Base-by-base conservation (phyloP, 92 coral and sea anemone species). In the Parazoanthus atlanticus region DNA sequence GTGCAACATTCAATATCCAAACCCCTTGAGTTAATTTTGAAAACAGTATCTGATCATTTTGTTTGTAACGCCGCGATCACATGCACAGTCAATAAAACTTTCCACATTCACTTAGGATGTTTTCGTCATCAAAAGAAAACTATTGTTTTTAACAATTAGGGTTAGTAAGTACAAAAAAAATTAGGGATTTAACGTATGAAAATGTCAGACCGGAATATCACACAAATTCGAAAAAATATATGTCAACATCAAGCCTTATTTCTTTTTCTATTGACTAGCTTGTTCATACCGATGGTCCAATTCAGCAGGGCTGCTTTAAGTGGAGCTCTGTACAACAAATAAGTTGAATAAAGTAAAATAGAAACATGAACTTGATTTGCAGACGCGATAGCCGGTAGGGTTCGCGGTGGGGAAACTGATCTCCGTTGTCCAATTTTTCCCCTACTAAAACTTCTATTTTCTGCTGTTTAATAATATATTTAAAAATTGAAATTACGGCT, bases 321-420 rank as follows among this genome's bases (percentile, higher is more conserved):
- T 3, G 38, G 38, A 36, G 38, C 38, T 36, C 38, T 36, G 38
- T 36, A 36, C 38, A 36, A 36, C 38, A 36, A 13, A 70, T 0
- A 70, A 61, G 67, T 58, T 58, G 74, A 69, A 69, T 69, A 69
- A 69, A 69, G 1, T 69, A 69, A 69, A 69, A 69, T 3, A 69
- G 74, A 69, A 69, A 69, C 74, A 69, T 69, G 74, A 69, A 69
- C 74, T 69, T 69, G 74, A 69, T 69, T 69, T 69, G 74, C 74
- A 69, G 74, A 69, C 74, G 74, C 74, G 30, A 69, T 69, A 69
- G 74, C 74, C 74, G 74, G 3, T 69, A 69, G 10, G 31, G 74
- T 69, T 69, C 30, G 74, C 74, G 74, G 74, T 69, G 74, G 74
- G 74, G 74, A 3, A 69, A 69, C 74, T 69, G 74, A 69, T 69